Base-by-base conservation (phyloP, 2,797 vertebrate species). In the Propithecus deckenii region DNA sequence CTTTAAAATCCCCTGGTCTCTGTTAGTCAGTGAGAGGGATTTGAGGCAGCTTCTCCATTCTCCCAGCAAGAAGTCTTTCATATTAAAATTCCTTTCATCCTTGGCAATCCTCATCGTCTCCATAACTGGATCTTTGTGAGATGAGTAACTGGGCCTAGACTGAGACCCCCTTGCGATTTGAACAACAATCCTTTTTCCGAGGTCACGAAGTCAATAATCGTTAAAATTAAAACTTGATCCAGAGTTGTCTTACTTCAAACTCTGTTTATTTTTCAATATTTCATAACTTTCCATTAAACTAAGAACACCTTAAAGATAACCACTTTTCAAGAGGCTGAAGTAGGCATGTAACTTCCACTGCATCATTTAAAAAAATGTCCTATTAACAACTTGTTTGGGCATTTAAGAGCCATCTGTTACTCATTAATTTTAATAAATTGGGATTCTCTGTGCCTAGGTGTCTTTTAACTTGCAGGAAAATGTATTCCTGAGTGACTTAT, bases 381-480 rank as follows among this genome's bases (percentile, higher is more conserved):
- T 46, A 1, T 83, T 90, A 72, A 78, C 38, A 88, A 72, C 23
- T 65, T 89, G 15, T 74, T 67, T 85, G 63, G 9, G 3, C 25
- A 91, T 57, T 74, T 85, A 91, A 80, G 8, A 86, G 18, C 25
- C 78, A 89, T 92, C 48, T 97, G 22, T 61, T 85, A 78, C 32
- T 84, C 41, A 86, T 92, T 92, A 91, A 89, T 88, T 94, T 88
- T 81, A 97, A 89, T 96, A 92, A 74, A 46, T 76, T 50, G 15
- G 17, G 22, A 41, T 86, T 74, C 25, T 86, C 30, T 30, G 22
- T 76, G 14, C 11, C 3, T 92, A 72, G 12, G 11, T 86, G 2
- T 76, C 25, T 87, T 93, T 75, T 85, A 83, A 83, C 25, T 76
- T 94, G 23, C 43, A 72, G 63, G 23, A 72, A 92, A 76, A 15